Base-by-base conservation (phyloP, 2,797 vertebrate genomes). In the Anas flavirostris region DNA sequence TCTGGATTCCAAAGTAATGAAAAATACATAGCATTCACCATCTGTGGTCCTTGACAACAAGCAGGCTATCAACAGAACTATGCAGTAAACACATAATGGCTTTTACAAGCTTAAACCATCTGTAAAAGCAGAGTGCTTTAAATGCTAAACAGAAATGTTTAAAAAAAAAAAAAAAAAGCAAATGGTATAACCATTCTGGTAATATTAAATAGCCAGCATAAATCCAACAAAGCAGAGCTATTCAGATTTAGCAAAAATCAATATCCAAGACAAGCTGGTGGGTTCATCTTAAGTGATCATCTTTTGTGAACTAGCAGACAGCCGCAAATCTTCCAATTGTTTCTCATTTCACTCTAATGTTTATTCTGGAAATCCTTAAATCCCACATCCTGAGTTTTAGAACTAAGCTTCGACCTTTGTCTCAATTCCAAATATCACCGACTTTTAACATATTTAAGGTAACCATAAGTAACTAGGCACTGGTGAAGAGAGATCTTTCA, bases 41-140 rank as follows among this genome's bases (percentile, higher is more conserved):
- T 95, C 94, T 94, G 83, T 79, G 55, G 74, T 46, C 78, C 82
- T 69, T 90, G 91, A 95, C 83, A 94, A 92, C 52, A 88, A 88
- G 48, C 93, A 96, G 80, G 86, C 63, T 93, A 93, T 91, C 88
- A 85, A 75, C 88, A 94, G 72, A 80, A 87, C 59, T 37, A 69
- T 46, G 72, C 39, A 94, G 72, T 76, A 85, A 93, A 95, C 96
- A 88, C 79, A 91, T 66, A 84, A 93, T 70, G 90, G 76, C 78
- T 94, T 96, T 91, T 91, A 76, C 76, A 91, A 73, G 43, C 50
- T 95, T 95, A 82, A 91, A 82, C 69, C 85, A 64, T 93, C 90
- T 97, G 88, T 83, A 93, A 88, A 84, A 93, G 52, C 52, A 81
- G 39, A 79, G 77, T 91, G 58, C 14, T 92, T 91, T 67, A 93